Evolutionary conservation across 2,797 vertebrate species (phyloP).

Genomic region (Thaleichthys pacificus): DNA sequence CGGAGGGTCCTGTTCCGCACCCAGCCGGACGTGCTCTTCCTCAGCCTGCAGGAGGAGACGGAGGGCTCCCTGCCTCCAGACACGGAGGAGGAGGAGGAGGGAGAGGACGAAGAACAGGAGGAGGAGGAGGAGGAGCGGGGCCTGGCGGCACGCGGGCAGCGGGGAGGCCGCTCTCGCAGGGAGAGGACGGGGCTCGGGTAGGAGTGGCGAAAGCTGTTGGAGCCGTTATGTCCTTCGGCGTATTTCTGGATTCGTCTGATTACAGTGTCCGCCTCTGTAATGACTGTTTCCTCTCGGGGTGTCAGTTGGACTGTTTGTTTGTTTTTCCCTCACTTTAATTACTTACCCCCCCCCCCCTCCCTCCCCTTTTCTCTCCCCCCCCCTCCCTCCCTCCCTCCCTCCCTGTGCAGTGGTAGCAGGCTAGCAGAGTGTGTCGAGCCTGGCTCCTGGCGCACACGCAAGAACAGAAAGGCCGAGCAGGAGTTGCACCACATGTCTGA

Average conservation of each 20-base stretch:
- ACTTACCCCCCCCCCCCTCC: background rate
- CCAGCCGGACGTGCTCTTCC: constrained; percentile 73
- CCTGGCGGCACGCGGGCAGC: constrained; percentile 14
- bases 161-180: constrained; percentile 19
- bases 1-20: constrained; percentile 75
- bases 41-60: constrained; percentile 61
- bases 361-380: background rate
- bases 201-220: background rate
- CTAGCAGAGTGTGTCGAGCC: constrained; percentile 48
- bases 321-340: background rate
- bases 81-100: constrained; percentile 49
- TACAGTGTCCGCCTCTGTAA: background rate
- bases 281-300: too few relatives aligned
- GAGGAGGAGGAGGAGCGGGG: constrained; percentile 5
- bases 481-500: constrained; percentile 83
- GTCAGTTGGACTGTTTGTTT: background rate
- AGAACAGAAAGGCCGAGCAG: constrained; percentile 73
- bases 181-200: constrained; percentile 38
- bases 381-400: constrained; percentile 13
- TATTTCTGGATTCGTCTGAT: background rate
- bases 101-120: constrained; percentile 18
- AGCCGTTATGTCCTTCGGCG: background rate
- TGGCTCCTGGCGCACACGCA: constrained; percentile 63
- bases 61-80: constrained; percentile 42
- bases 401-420: constrained; percentile 26